Conservation (phyloP, 2,797 vertebrate genomes). For the Ptychobarbus kaznakovi region DNA sequence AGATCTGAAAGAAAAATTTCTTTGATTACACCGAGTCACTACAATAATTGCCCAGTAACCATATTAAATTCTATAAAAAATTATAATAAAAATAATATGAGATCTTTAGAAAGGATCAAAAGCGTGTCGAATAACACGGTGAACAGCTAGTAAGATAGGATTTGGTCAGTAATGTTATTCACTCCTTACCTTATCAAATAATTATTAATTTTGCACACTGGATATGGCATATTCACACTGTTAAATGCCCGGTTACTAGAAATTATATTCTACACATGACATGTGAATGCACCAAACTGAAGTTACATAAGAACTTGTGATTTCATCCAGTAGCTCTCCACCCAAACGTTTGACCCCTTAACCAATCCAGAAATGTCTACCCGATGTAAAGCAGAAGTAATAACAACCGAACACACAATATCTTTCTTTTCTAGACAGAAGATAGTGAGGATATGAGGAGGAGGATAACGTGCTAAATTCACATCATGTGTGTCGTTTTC, state of each 20-base stretch:
- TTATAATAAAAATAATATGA: too few species aligned
- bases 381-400: not conserved
- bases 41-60: not conserved
- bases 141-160: not conserved
- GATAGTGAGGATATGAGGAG: slow-evolving; percentile 9
- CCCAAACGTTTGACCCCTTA: not conserved
- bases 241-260: not conserved
- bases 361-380: not conserved
- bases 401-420: slow-evolving; percentile 1
- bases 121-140: not conserved
- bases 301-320: not conserved
- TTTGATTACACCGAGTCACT: not conserved
- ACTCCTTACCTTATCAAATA: not conserved
- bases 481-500: slow-evolving; percentile 27
- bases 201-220: not conserved
- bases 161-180: not conserved
- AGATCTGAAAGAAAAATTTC: not conserved
- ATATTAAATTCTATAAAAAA: not conserved
- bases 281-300: not conserved
- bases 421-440: not conserved
- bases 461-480: slow-evolving; percentile 14
- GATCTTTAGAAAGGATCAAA: not conserved
- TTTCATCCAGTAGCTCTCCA: not conserved
- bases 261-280: not conserved
- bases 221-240: not conserved